Evolutionary conservation across 2,113 vertebrate genomes (phyloP).

Genomic region (Serinus canaria): DNA sequence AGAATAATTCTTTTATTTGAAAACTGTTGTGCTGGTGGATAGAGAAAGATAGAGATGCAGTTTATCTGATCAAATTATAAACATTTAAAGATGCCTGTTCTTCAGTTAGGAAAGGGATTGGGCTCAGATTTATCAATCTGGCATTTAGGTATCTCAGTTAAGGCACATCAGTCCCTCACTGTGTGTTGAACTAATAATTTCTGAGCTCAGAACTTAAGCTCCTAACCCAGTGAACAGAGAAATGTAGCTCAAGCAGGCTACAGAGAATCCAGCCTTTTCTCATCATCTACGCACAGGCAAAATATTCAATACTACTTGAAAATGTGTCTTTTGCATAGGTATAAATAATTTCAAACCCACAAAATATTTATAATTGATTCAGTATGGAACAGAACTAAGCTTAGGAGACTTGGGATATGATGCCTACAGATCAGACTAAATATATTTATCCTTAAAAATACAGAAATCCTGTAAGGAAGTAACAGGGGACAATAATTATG

Average conservation of each 20-base stretch:
- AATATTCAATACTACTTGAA: neutral
- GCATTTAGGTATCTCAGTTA: neutral
- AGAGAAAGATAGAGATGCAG: neutral
- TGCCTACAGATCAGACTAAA: neutral
- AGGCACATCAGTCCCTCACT: neutral
- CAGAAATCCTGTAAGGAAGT: neutral
- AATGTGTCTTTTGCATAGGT: neutral
- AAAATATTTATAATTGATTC: neutral
- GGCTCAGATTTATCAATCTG: neutral
- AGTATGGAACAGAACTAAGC: neutral
- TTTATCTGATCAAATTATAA: neutral
- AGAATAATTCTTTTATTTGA: neutral
- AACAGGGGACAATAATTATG: neutral
- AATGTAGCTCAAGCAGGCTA: neutral
- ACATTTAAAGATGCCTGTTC: neutral
- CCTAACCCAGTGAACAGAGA: neutral
- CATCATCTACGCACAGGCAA: neutral
- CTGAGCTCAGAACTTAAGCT: neutral
- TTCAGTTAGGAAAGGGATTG: neutral
- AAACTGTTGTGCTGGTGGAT: neutral
- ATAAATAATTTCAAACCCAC: neutral
- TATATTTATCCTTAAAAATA: neutral
- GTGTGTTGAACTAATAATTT: neutral
- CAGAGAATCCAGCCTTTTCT: neutral
- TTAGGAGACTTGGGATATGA: neutral